phyloP scores from a whole-genome alignment of 2,797 vertebrate species.

The Vespertilio murinus region DNA sequence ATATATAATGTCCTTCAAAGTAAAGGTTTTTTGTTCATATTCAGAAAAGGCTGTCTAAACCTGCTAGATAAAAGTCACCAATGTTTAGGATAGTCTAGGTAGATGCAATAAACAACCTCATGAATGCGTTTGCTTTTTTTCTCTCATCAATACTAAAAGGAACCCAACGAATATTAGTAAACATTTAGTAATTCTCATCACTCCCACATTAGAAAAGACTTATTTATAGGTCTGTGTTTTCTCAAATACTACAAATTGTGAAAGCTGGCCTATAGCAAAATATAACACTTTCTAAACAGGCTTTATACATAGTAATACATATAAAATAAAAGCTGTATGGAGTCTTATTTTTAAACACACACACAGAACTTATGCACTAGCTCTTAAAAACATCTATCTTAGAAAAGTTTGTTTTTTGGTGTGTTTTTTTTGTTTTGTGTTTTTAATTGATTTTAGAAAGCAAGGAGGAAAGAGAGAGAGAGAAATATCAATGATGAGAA shows the following conservation, averaged over 20 bases:
- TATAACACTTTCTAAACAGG: background rate
- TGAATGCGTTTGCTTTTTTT: conserved; percentile 39
- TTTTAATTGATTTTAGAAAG: too few relatives aligned
- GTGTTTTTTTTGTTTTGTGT: too few relatives aligned
- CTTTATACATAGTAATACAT: background rate
- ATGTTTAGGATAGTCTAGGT: background rate
- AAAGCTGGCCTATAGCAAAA: background rate
- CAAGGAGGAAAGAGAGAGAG: too few relatives aligned
- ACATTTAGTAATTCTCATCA: conserved; percentile 24
- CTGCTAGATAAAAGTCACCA: conserved; percentile 19
- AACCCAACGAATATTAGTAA: background rate
- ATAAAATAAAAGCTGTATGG: background rate
- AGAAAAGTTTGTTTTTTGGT: background rate
- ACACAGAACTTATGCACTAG: background rate
- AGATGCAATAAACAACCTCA: background rate
- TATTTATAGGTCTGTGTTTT: conserved; percentile 34
- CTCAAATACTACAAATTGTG: conserved; percentile 23
- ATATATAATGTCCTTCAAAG: conserved; percentile 24
- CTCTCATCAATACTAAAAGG: background rate
- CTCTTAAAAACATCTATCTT: background rate
- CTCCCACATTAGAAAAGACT: background rate
- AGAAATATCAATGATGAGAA: too few relatives aligned
- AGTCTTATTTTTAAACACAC: background rate
- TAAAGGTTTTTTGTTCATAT: conserved; percentile 21
- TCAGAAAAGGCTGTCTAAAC: conserved; percentile 12